Percentiles rank a stretch among this genome's conserved stretches.
phyloP scores from a whole-genome alignment of 37 sponge, comb jelly and placozoan species.

The Oscarella lobularis region DNA sequence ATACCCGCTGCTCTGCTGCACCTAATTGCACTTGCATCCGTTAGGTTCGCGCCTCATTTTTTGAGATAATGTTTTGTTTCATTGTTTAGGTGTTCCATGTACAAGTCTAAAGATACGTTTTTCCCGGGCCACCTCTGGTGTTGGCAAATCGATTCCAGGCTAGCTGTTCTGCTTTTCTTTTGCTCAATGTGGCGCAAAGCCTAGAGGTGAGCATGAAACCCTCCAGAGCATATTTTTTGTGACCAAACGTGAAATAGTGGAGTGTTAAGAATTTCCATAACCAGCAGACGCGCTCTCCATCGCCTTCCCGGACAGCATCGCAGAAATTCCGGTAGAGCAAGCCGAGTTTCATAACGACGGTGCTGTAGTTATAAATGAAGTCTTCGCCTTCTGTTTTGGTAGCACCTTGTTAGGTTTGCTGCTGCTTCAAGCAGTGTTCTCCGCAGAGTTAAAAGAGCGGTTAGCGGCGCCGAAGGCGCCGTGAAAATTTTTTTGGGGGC shows the following conservation, averaged over 20 bases:
- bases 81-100: background rate
- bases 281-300: background rate
- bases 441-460: too few species aligned
- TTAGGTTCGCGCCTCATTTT: background rate
- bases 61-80: background rate
- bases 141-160: background rate
- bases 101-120: background rate
- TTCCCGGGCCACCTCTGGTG: conserved; percentile 3
- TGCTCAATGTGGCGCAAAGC: background rate
- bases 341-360: background rate
- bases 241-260: background rate
- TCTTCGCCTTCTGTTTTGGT: too few species aligned
- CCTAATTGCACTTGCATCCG: background rate
- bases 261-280: background rate
- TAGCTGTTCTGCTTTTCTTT: background rate
- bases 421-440: too few species aligned
- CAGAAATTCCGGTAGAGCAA: background rate
- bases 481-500: too few species aligned
- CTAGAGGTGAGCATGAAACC: background rate
- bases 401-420: too few species aligned
- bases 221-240: background rate
- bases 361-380: background rate
- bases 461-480: too few species aligned
- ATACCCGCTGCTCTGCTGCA: background rate
- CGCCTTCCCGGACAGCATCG: background rate